These are phyloP conservation scores for Melieria omissa DNA, from an alignment of 2,888 invertebrate genomes.

Conservation along the genomic window DNA sequence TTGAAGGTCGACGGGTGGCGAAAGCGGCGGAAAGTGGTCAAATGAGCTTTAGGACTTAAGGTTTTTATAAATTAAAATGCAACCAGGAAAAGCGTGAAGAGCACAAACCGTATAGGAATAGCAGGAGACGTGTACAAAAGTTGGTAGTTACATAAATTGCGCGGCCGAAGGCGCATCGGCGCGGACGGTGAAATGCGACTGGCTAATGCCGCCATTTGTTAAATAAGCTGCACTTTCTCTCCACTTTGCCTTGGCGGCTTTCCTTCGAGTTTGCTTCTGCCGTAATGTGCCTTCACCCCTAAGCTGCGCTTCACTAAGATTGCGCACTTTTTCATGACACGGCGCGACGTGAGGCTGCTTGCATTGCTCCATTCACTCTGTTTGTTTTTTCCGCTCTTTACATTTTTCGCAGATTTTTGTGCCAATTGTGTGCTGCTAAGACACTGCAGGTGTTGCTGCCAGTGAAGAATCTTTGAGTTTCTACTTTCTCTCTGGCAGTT, in stretches of 20 bases:
- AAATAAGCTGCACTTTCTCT: neutral
- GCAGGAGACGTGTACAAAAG: neutral
- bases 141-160: neutral
- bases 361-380: neutral
- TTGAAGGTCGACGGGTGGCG: neutral
- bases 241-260: neutral
- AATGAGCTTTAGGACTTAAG: slow-evolving; percentile 7
- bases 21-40: neutral
- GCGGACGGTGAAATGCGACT: neutral
- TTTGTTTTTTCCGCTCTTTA: neutral
- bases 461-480: neutral
- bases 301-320: neutral
- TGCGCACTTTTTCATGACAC: neutral
- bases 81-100: neutral
- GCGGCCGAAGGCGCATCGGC: neutral
- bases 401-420: neutral
- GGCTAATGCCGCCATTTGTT: slow-evolving; percentile 1
- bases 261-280: neutral
- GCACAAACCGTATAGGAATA: neutral
- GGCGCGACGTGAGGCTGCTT: neutral
- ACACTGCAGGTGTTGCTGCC: slow-evolving; percentile 6
- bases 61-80: slow-evolving; percentile 15
- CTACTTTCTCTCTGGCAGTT: slow-evolving; percentile 2
- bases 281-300: neutral
- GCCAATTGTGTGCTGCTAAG: neutral